A percentile compares a stretch with the other conserved stretches of the same genome.
These are phyloP conservation scores for Thamnophis elegans DNA, from an alignment of 2,797 vertebrate genomes.

Conservation along the genomic window DNA sequence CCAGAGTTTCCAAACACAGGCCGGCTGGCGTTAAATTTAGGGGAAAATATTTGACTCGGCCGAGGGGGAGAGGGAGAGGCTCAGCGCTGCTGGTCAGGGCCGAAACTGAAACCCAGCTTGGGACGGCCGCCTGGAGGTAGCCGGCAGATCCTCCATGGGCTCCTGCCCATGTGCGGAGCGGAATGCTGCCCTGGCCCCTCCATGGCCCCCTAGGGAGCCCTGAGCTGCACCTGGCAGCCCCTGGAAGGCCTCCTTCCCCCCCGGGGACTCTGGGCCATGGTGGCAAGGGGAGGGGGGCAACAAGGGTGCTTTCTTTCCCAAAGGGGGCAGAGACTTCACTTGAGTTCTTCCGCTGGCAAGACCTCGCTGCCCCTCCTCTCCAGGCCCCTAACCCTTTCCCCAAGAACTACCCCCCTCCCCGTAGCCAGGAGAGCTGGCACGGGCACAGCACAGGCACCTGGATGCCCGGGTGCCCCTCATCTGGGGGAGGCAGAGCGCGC, in stretches of 20 bases:
- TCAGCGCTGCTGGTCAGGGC: slow-evolving; percentile 71
- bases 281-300: background rate
- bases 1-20: slow-evolving; percentile 81
- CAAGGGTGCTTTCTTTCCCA: background rate
- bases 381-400: background rate
- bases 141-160: slow-evolving; percentile 16
- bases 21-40: slow-evolving; percentile 79
- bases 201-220: too few species aligned
- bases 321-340: background rate
- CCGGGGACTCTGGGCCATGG: background rate
- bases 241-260: background rate
- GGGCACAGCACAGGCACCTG: too few species aligned
- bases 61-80: slow-evolving; percentile 57
- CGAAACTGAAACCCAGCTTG: slow-evolving; percentile 68
- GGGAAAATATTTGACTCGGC: slow-evolving; percentile 79
- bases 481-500: background rate
- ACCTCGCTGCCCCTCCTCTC: background rate
- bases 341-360: background rate
- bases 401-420: background rate
- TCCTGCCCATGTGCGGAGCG: slow-evolving; percentile 34
- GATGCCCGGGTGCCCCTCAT: too few species aligned
- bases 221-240: background rate
- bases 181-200: background rate
- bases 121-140: slow-evolving; percentile 59
- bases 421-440: background rate